Base-by-base conservation (phyloP, 2,888 invertebrate genomes). In the Spilosoma lubricipeda region DNA sequence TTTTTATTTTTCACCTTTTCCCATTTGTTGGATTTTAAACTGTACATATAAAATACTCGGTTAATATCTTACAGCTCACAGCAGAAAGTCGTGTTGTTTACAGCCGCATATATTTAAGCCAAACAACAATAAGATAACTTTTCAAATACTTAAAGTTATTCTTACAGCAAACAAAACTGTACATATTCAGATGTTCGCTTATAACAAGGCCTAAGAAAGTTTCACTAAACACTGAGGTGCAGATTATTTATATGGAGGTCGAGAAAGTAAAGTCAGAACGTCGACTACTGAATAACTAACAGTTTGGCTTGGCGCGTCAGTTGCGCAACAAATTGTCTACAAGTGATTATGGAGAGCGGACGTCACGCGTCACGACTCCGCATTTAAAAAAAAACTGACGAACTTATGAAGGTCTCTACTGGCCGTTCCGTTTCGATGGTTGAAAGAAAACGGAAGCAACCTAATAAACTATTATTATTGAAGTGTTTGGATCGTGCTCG, bases 241-340 rank as follows among this genome's bases (percentile, higher is more conserved):
- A 85, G 86, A 90, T 90, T 90, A 88, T 88, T 85, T 87, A 86
- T 88, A 92, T 90, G 90, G 91, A 90, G 87, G 88, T 91, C 88
- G 93, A 93, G 94, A 95, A 95, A 95, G 94, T 94, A 92, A 93
- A 93, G 88, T 87, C 88, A 82, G 84, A 87, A 85, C 81, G 86
- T 85, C 87, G 88, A 89, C 88, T 82, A 87, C 84, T 89, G 93
- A 93, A 94, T 94, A 94, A 90, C 88, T 91, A 93, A 89, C 88
- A 87, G 81, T 83, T 78, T 82, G 82, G 86, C 87, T 86, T 82
- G 90, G 89, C 88, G 89, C 88, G 80, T 84, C 85, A 82, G 88
- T 94, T 94, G 92, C 93, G 92, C 91, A 95, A 95, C 91, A 86
- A 88, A 88, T 88, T 87, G 88, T 87, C 89, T 88, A 87, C 87